Conservation (phyloP, 1,140 invertebrate genomes). For the Gonioctena quinquepunctata region DNA sequence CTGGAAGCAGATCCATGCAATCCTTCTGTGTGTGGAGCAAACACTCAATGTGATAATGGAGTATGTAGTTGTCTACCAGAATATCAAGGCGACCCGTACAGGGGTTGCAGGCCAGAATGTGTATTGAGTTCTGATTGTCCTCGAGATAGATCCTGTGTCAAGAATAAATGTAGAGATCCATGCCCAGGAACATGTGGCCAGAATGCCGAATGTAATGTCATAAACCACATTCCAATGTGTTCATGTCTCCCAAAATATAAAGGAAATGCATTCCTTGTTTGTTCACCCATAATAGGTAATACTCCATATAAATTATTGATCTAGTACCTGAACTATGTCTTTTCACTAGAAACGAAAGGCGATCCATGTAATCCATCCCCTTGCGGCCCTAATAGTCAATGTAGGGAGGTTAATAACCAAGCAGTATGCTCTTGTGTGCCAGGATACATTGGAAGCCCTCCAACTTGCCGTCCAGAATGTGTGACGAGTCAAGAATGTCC, state of each 20-base stretch:
- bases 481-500: slow-evolving; percentile 76
- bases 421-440: slow-evolving; percentile 74
- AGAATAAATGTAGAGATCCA: slow-evolving; percentile 70
- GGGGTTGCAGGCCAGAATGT: slow-evolving; percentile 67
- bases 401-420: slow-evolving; percentile 67
- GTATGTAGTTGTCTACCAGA: slow-evolving; percentile 71
- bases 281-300: slow-evolving; percentile 61
- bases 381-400: slow-evolving; percentile 78
- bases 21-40: slow-evolving; percentile 65
- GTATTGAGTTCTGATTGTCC: slow-evolving; percentile 67
- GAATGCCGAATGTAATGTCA: slow-evolving; percentile 69
- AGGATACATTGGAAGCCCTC: slow-evolving; percentile 72
- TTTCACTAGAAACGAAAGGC: slow-evolving; percentile 48
- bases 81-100: slow-evolving; percentile 72
- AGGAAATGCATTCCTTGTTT: slow-evolving; percentile 69
- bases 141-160: slow-evolving; percentile 75
- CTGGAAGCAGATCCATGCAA: slow-evolving; percentile 57
- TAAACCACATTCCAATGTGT: slow-evolving; percentile 74
- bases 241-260: slow-evolving; percentile 72
- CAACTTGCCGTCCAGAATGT: slow-evolving; percentile 76
- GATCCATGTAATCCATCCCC: slow-evolving; percentile 73
- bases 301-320: slow-evolving; percentile 21
- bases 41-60: slow-evolving; percentile 65
- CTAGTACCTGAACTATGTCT: slow-evolving; percentile 56
- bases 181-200: slow-evolving; percentile 66